Percentiles rank a stretch among this genome's conserved stretches.
These are phyloP conservation scores for Cryptus armator DNA, from an alignment of 2,888 invertebrate genomes.

Conservation along the genomic window DNA sequence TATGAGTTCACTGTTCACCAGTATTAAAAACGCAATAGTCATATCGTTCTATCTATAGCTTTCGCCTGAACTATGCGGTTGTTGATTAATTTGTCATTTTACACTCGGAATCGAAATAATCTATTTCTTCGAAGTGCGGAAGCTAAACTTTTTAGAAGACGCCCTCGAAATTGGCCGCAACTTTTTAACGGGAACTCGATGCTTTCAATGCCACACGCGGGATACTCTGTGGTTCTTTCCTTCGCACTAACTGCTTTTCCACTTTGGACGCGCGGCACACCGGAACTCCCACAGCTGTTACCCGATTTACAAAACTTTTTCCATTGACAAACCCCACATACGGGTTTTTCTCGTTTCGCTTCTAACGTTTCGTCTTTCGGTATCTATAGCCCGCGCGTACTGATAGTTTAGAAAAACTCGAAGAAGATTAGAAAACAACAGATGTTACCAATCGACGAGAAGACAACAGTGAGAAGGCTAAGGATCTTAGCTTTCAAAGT, in stretches of 20 bases:
- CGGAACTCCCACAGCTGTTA: constrained; percentile 48
- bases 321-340: constrained; percentile 50
- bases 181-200: neutral
- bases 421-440: constrained; percentile 46
- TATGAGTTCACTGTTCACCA: constrained; percentile 3
- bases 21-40: neutral
- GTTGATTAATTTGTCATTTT: neutral
- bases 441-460: constrained; percentile 36
- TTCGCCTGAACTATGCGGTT: neutral
- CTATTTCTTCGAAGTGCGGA: neutral
- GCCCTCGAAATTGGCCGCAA: neutral
- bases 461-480: constrained; percentile 21
- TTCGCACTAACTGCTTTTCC: constrained; percentile 3
- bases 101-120: neutral
- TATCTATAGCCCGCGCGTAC: constrained; percentile 1
- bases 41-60: neutral
- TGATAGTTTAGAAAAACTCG: constrained; percentile 45
- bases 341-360: constrained; percentile 17
- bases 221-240: neutral
- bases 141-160: neutral
- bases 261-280: neutral
- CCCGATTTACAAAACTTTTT: constrained; percentile 63
- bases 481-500: constrained; percentile 16
- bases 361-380: neutral
- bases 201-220: neutral